Percentiles rank a stretch among this genome's conserved stretches.
Conservation (phyloP, 2,888 invertebrate genomes). For the Caenorhabditis japonica region DNA sequence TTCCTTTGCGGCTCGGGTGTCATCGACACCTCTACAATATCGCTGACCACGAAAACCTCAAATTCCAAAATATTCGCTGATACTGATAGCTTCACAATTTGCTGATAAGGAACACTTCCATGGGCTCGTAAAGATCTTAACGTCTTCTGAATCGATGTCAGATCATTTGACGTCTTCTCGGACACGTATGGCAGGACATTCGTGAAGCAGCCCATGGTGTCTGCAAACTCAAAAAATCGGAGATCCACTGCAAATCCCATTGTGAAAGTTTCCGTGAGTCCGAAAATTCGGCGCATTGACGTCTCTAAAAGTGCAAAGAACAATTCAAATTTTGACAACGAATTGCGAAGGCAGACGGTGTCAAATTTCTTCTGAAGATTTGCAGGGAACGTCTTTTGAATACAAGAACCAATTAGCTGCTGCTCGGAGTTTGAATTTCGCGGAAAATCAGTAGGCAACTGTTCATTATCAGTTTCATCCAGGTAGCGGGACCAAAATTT, state of each 20-base stretch:
- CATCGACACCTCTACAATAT: constrained; percentile 13
- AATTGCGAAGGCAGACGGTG: neutral
- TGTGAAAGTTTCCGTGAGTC: neutral
- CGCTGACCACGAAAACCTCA: constrained; percentile 32
- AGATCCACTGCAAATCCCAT: constrained; percentile 38
- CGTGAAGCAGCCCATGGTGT: constrained; percentile 51
- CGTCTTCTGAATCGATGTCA: constrained; percentile 2
- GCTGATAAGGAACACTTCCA: constrained; percentile 18
- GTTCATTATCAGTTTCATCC: constrained; percentile 10
- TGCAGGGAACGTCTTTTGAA: constrained; percentile 1
- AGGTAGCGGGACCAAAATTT: constrained; percentile 1
- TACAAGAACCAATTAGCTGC: no score
- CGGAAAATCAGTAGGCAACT: constrained; percentile 7
- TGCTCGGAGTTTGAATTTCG: neutral
- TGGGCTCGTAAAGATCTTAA: constrained; percentile 10
- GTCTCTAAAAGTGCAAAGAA: constrained; percentile 10
- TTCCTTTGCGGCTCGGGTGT: neutral
- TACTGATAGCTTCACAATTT: constrained; percentile 7
- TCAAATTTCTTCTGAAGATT: constrained; percentile 15
- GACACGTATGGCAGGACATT: constrained; percentile 33
- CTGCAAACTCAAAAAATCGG: constrained; percentile 15
- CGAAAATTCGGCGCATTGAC: constrained; percentile 3
- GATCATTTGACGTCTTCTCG: neutral
- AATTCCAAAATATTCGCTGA: constrained; percentile 10
- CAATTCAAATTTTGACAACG: constrained; percentile 30